Base-by-base conservation (phyloP, 2,113 vertebrate genomes). In the Tetraodon nigroviridis region DNA sequence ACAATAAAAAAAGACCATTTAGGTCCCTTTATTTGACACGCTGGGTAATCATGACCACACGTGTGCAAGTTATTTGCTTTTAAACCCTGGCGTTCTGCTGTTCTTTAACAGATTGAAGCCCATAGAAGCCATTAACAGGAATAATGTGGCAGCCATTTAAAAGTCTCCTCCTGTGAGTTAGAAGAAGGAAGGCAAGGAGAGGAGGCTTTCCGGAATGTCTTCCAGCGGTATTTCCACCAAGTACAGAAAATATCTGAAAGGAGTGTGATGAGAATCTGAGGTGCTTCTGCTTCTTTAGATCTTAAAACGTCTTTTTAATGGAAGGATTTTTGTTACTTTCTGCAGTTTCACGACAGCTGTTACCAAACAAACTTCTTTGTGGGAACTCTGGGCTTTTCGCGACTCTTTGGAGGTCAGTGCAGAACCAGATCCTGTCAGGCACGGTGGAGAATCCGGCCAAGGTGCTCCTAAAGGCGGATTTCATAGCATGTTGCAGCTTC, bases 141-240 rank as follows among this genome's bases (percentile, higher is more conserved):
- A 47, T 73, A 71, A 77, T 73, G 64, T 69, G 45, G 56, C 56
- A 71, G 68, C 62, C 75, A 75, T 82, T 84, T 76, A 63, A 61
- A 79, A 17, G 57, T 63, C 51, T 44, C 67, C 72, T 69, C 64
- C 71, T 75, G 74, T 37, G 69, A 75, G 70, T 71, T 41, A 57
- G 63, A 59, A 56, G 57, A 66, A 68, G 57, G 67, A 77, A 61
- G 73, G 74, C 64, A 66, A 71, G 49, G 64, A 71, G 20, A 49
- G 57, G 15, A 58, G 2, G 44, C 32, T 49, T 29, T 58, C 50
- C 64, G 55, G 71, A 67, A 70, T 72, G 57, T 73, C 18, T 49
- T 55, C 32, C 10, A 10, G 60, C 67, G 37, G 24, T 58, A 58
- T 73, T 71, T 78, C 47, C 58, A 50, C 50, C 17, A 50, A 49